These are phyloP conservation scores for Tolypeutes matacus DNA, from an alignment of 2,797 vertebrate species.

Conservation along the genomic window DNA sequence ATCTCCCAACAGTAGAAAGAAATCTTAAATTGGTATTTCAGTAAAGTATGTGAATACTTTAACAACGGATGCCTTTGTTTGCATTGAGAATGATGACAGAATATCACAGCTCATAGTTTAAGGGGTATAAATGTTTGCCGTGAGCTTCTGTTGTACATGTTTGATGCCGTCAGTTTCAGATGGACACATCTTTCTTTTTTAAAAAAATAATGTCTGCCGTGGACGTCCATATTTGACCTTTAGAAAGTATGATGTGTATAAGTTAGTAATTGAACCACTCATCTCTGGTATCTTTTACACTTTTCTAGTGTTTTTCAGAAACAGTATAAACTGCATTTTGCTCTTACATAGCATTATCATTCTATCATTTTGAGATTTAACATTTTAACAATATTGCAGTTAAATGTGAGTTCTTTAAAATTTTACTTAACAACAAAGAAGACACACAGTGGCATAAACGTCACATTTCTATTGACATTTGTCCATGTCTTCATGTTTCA, in stretches of 20 bases:
- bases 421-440: background rate
- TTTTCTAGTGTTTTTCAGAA: background rate
- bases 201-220: background rate
- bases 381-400: background rate
- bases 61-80: background rate
- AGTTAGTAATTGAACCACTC: background rate
- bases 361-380: background rate
- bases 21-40: background rate
- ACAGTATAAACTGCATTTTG: background rate
- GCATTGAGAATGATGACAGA: background rate
- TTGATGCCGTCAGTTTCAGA: background rate
- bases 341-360: background rate
- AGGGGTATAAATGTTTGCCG: background rate
- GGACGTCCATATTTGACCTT: background rate
- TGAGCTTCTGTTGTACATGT: background rate
- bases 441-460: background rate
- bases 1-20: background rate
- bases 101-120: background rate
- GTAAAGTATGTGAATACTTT: background rate
- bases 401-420: background rate
- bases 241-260: background rate
- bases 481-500: background rate
- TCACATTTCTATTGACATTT: background rate
- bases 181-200: background rate
- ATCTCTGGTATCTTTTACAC: background rate